Evolutionary conservation across 2,797 vertebrate species (phyloP).

Genomic region (Neopelma chrysocephalum): DNA sequence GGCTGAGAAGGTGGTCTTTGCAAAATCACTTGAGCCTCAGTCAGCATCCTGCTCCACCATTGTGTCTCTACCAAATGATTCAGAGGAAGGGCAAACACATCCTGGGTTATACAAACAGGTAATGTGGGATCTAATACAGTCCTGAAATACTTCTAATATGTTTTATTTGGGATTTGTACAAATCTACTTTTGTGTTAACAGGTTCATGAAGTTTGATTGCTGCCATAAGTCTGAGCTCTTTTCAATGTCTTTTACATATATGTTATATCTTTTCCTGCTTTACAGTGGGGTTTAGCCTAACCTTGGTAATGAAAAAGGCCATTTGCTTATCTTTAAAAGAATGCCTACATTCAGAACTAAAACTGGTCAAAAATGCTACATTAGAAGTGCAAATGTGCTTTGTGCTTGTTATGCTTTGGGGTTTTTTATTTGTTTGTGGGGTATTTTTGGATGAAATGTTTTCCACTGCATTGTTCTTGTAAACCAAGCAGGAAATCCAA

Average conservation of each 20-base stretch:
- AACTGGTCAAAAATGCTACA: not conserved
- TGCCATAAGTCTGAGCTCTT: not conserved
- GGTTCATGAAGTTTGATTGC: not conserved
- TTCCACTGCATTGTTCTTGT: not conserved
- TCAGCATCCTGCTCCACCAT: not conserved
- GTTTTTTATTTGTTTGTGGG: not conserved
- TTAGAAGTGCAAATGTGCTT: not conserved
- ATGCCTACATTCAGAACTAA: not conserved
- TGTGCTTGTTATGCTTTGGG: not conserved
- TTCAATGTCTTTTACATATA: not conserved
- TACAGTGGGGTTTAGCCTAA: not conserved
- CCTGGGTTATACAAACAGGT: not conserved
- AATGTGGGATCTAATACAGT: not conserved
- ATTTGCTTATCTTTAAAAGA: not conserved
- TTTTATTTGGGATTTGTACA: not conserved
- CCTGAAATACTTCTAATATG: not conserved
- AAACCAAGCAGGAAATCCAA: not conserved
- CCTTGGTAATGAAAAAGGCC: not conserved
- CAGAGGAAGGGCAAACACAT: not conserved
- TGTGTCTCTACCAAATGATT: too few relatives aligned
- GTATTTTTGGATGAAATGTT: not conserved
- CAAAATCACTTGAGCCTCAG: not conserved
- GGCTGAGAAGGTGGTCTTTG: not conserved
- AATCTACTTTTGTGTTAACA: not conserved
- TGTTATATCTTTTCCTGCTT: not conserved